Conservation (phyloP, 2,113 vertebrate genomes). For the Ameiurus melas region DNA sequence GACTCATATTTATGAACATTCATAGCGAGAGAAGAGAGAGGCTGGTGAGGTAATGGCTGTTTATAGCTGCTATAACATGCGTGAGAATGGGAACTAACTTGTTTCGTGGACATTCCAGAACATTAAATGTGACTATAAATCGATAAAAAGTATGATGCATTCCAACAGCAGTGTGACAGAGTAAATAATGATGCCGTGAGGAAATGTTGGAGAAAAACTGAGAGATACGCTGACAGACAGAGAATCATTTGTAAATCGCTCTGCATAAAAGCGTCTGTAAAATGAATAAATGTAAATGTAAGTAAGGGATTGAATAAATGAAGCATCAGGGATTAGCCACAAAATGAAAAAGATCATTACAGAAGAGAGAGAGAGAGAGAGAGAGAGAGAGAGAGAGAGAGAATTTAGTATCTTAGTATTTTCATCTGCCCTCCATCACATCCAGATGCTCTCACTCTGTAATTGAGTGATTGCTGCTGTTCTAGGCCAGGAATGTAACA, state of each 20-base stretch:
- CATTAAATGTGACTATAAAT: background rate
- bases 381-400: background rate
- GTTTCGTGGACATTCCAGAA: background rate
- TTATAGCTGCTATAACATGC: too few relatives aligned
- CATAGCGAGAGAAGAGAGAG: too few relatives aligned
- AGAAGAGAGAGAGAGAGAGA: background rate
- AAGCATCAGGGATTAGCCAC: background rate
- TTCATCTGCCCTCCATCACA: slow-evolving; percentile 18
- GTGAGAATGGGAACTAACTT: too few relatives aligned
- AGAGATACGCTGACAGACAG: background rate
- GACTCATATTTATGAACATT: background rate
- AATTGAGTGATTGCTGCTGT: slow-evolving; percentile 27
- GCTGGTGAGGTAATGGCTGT: too few relatives aligned
- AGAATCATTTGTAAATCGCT: background rate
- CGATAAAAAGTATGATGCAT: background rate
- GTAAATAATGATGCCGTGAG: slow-evolving; percentile 17
- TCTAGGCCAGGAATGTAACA: slow-evolving; percentile 5
- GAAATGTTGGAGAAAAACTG: background rate
- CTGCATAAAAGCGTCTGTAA: too few relatives aligned
- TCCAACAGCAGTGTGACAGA: background rate
- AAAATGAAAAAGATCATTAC: background rate
- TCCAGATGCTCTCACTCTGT: slow-evolving; percentile 15
- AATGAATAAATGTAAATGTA: too few relatives aligned
- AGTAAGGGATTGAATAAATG: background rate
- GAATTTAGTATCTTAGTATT: background rate